phyloP scores from a whole-genome alignment of 1,140 invertebrate genomes.

The Drosophila dunni region DNA sequence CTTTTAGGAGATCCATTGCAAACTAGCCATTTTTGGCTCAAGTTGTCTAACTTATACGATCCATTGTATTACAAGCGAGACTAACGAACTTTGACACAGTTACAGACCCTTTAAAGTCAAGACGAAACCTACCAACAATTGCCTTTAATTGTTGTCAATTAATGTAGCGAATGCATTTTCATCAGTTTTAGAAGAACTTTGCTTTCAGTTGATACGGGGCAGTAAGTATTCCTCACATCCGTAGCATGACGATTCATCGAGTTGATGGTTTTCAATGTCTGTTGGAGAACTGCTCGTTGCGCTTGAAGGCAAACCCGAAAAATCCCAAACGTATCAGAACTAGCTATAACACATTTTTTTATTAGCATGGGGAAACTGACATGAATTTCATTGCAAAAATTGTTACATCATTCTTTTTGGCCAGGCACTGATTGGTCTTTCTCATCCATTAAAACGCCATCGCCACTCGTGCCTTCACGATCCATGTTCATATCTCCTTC shows the following conservation, averaged over 20 bases:
- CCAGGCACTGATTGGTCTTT: too few species aligned
- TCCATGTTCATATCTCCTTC: too few species aligned
- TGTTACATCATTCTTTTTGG: too few species aligned
- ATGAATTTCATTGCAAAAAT: too few species aligned
- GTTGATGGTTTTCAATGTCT: conserved; percentile 25
- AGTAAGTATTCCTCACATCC: conserved; percentile 65
- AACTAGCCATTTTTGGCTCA: background rate
- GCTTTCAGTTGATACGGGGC: conserved; percentile 51
- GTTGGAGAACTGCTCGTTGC: too few species aligned
- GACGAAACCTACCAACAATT: conserved; percentile 27
- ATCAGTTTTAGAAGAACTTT: conserved; percentile 15
- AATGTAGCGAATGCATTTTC: conserved; percentile 40
- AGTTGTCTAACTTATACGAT: background rate
- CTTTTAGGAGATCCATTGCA: background rate
- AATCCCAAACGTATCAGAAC: too few species aligned
- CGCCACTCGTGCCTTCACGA: too few species aligned
- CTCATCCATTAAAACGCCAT: too few species aligned
- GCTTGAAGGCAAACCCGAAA: too few species aligned
- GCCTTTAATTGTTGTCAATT: conserved; percentile 62
- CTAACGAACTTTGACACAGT: conserved; percentile 31
- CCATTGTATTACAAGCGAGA: conserved; percentile 1
- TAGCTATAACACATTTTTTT: too few species aligned
- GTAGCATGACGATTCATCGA: conserved; percentile 62
- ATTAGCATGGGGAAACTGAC: too few species aligned
- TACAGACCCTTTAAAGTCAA: conserved; percentile 10